phyloP scores from a whole-genome alignment of 2,113 vertebrate genomes.

The Limnothrissa miodon region DNA sequence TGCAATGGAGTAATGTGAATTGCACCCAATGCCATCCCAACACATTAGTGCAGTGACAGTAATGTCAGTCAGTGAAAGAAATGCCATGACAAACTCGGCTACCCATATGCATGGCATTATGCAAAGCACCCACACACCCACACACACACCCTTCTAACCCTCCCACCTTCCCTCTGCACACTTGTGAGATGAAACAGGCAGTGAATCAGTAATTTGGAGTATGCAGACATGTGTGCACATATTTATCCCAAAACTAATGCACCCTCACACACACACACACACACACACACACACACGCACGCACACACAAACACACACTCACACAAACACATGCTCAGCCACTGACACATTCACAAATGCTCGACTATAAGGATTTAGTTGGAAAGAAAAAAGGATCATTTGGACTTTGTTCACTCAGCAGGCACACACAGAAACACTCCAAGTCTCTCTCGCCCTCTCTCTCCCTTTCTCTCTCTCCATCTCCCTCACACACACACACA shows the following conservation, averaged over 20 bases:
- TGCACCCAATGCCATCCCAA: not conserved
- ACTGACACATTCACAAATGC: not conserved
- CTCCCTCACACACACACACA: not conserved
- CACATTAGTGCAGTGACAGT: not conserved
- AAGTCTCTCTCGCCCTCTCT: too few relatives aligned
- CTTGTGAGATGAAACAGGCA: not conserved
- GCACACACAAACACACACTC: not conserved
- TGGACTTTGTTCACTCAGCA: conserved; percentile 5
- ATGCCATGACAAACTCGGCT: not conserved
- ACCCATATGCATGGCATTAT: conserved; percentile 31
- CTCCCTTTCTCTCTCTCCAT: too few relatives aligned
- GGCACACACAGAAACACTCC: not conserved
- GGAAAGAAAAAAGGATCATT: not conserved
- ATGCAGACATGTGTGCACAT: not conserved
- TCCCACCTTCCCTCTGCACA: not conserved
- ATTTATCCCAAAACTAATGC: not conserved
- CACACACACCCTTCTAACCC: conserved; percentile 8
- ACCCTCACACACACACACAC: not conserved
- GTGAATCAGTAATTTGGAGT: conserved; percentile 27
- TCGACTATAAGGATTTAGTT: not conserved
- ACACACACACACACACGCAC: not conserved
- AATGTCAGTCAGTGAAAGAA: conserved; percentile 10
- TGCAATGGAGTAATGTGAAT: not conserved
- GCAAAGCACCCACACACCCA: conserved; percentile 21
- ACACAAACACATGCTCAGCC: not conserved